Percentiles rank a stretch among this genome's conserved stretches.
These are phyloP conservation scores for Eumerus sabulonum DNA, from an alignment of 2,888 invertebrate genomes.

Conservation along the genomic window DNA sequence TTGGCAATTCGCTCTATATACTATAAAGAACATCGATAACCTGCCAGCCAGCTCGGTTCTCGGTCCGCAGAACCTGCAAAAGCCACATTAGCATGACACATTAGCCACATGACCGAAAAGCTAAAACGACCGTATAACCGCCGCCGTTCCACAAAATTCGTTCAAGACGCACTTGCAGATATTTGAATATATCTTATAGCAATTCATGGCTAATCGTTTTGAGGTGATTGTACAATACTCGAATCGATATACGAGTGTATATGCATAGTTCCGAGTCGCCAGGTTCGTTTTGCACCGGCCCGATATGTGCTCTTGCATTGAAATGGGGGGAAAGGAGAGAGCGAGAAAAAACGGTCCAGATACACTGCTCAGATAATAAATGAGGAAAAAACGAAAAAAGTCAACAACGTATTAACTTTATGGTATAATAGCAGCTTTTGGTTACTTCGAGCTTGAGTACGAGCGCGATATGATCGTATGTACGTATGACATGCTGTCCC, in stretches of 20 bases:
- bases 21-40: no score
- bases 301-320: no score
- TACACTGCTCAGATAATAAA: constrained; percentile 55
- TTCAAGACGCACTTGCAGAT: no score
- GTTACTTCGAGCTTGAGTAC: background rate
- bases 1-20: no score
- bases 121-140: background rate
- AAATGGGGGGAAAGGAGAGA: no score
- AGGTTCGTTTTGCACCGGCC: no score
- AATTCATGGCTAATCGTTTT: constrained; percentile 61
- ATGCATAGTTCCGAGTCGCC: no score
- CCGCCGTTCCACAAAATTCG: no score
- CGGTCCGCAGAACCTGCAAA: no score
- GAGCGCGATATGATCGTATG: background rate
- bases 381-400: constrained; percentile 23
- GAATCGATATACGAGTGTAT: constrained; percentile 6
- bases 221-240: constrained; percentile 56
- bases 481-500: constrained; percentile 52
- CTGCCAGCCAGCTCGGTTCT: no score
- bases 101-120: background rate
- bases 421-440: constrained; percentile 26
- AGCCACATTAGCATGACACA: no score
- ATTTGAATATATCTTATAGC: background rate
- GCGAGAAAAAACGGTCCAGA: constrained; percentile 8
- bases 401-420: constrained; percentile 25